phyloP scores from a whole-genome alignment of 2,888 invertebrate genomes.

The Pollenia labialis region DNA sequence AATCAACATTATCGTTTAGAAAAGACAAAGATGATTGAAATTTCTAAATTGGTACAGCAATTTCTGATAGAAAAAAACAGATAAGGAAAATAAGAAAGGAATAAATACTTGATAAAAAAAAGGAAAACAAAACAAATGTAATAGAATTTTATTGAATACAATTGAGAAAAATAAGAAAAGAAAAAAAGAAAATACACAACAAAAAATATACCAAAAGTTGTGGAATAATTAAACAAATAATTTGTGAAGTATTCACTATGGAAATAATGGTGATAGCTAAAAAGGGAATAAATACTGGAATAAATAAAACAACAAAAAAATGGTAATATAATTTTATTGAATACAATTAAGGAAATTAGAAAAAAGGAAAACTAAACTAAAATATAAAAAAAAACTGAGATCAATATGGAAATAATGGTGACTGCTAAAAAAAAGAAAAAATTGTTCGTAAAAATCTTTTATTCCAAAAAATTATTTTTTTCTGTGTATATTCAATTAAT shows the following conservation, averaged over 20 bases:
- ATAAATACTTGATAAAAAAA: not conserved
- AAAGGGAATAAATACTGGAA: not conserved
- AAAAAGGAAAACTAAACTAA: no score
- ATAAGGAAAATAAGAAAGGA: conserved; percentile 1
- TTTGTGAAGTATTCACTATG: not conserved
- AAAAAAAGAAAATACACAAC: not conserved
- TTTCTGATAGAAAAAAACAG: not conserved
- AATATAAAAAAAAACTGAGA: no score
- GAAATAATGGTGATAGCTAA: not conserved
- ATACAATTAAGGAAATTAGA: not conserved
- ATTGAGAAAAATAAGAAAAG: not conserved
- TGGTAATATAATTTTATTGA: not conserved
- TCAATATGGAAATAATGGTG: no score
- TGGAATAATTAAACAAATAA: not conserved
- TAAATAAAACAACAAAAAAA: not conserved
- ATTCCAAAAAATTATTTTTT: no score
- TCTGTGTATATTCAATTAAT: no score
- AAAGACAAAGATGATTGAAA: conserved; percentile 18
- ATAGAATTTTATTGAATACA: conserved; percentile 36
- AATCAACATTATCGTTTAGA: conserved; percentile 34
- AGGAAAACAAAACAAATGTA: not conserved
- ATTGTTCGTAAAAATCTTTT: no score
- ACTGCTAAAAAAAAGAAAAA: not conserved
- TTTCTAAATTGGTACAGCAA: conserved; percentile 12
- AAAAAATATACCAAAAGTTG: not conserved